These are phyloP conservation scores for Taeniopygia guttata DNA, from an alignment of 2,797 vertebrate genomes.

Conservation along the genomic window DNA sequence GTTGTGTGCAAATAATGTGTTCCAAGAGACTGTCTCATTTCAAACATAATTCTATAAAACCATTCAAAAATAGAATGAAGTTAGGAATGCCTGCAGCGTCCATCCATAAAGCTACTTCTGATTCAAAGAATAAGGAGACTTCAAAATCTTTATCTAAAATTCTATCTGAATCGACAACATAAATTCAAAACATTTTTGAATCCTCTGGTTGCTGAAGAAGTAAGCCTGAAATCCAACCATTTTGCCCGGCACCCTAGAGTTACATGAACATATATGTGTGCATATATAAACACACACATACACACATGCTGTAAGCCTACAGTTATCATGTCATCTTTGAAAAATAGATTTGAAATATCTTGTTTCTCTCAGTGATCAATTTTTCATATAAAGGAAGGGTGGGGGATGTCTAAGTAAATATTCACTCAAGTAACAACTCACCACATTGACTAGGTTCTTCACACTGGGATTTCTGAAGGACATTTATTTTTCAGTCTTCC, in stretches of 20 bases:
- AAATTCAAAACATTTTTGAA: not conserved
- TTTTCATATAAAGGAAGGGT: not conserved
- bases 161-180: not conserved
- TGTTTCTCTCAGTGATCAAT: not conserved
- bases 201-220: not conserved
- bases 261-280: not conserved
- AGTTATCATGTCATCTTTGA: not conserved
- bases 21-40: not conserved
- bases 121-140: not conserved
- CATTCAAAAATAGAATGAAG: not conserved
- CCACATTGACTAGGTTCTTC: not conserved
- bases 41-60: not conserved
- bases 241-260: not conserved
- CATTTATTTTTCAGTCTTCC: not conserved
- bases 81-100: not conserved
- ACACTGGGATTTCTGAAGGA: not conserved
- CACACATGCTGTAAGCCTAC: not conserved
- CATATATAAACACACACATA: rapidly evolving
- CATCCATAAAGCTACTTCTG: not conserved
- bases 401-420: not conserved
- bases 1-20: not conserved
- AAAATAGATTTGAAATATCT: not conserved
- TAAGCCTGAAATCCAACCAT: not conserved
- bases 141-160: not conserved
- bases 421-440: not conserved